A percentile compares a stretch with the other conserved stretches of the same genome.
Conservation (phyloP, 2,888 invertebrate species). For the Beris chalybata region DNA sequence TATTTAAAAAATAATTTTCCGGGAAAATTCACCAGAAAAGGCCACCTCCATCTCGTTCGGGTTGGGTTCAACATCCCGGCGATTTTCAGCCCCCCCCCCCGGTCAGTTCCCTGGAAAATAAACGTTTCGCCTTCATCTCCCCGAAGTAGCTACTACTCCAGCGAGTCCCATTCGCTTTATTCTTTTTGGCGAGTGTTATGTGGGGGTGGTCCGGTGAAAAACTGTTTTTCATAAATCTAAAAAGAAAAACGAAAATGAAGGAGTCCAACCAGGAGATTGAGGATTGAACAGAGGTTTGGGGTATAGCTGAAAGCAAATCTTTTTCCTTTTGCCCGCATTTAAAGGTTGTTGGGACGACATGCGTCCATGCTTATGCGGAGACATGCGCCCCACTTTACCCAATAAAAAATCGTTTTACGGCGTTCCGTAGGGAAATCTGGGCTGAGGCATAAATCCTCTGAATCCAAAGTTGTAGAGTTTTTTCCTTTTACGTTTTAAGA, state of each 20-base stretch:
- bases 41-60: neutral
- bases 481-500: conserved; percentile 39
- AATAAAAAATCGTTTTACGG: conserved; percentile 48
- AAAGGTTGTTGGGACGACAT: conserved; percentile 19
- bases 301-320: conserved; percentile 23
- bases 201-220: conserved; percentile 45
- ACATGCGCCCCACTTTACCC: conserved; percentile 48
- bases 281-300: conserved; percentile 13
- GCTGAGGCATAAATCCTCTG: conserved; percentile 42
- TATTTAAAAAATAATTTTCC: conserved; percentile 54
- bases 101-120: too few relatives aligned
- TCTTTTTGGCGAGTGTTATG: neutral
- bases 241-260: conserved; percentile 40
- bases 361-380: conserved; percentile 41
- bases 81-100: too few relatives aligned
- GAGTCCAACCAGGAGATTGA: neutral
- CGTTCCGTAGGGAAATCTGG: conserved; percentile 47
- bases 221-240: conserved; percentile 54
- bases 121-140: neutral
- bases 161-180: conserved; percentile 2
- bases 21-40: conserved; percentile 33
- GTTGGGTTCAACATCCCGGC: too few relatives aligned
- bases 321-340: conserved; percentile 20
- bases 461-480: conserved; percentile 4
- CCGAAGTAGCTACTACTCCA: neutral